Evolutionary conservation across 2,888 invertebrate genomes (phyloP).

Genomic region (Pollenia griseotomentosa): DNA sequence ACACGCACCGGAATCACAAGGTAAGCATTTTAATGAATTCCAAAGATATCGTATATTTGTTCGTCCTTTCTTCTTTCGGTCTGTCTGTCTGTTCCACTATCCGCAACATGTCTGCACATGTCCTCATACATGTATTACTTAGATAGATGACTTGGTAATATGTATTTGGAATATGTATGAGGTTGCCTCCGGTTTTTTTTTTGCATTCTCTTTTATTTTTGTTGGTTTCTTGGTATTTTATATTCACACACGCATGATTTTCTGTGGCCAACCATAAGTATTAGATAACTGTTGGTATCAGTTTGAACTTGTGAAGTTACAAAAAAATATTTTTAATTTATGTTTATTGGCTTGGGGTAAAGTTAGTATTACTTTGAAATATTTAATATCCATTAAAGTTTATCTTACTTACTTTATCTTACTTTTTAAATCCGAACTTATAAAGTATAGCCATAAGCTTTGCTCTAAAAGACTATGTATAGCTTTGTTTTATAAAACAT

Average conservation of each 20-base stretch:
- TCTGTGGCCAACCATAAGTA: conserved; percentile 63
- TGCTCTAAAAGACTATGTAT: no score
- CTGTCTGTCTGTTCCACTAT: background rate
- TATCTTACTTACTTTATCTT: background rate
- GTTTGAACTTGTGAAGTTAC: conserved; percentile 6
- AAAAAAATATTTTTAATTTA: conserved; percentile 27
- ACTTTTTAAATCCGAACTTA: no score
- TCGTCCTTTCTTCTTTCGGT: background rate
- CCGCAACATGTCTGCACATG: conserved; percentile 22
- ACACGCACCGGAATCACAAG: conserved; percentile 83
- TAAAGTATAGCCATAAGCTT: no score
- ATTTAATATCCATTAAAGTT: background rate
- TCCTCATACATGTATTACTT: background rate
- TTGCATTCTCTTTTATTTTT: conserved; percentile 4
- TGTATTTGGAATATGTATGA: background rate
- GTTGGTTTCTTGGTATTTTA: conserved; percentile 45
- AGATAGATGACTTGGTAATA: conserved; percentile 6
- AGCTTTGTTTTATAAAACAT: no score
- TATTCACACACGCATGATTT: conserved; percentile 67
- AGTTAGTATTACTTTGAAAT: background rate
- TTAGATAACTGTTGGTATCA: conserved; percentile 60
- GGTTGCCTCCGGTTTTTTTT: background rate
- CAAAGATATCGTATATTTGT: conserved; percentile 49
- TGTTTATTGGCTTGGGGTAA: conserved; percentile 19
- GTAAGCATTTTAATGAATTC: conserved; percentile 81